Evolutionary conservation across 2,113 vertebrate species (phyloP).

Genomic region (Oceanites oceanicus): DNA sequence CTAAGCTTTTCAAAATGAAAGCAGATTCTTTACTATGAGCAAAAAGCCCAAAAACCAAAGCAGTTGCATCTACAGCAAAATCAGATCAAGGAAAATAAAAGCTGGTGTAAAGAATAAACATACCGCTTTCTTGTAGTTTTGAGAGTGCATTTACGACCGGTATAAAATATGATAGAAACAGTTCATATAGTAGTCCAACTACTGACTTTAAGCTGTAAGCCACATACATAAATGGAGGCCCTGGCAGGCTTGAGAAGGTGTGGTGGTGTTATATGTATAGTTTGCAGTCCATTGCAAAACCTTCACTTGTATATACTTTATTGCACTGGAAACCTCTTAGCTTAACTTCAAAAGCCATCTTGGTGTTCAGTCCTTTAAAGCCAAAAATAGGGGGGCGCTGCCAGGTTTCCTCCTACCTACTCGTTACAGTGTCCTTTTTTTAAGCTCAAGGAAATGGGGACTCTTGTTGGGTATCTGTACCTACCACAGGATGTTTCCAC

Average conservation of each 20-base stretch:
- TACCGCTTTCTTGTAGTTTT: constrained; percentile 96
- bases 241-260: constrained; percentile 87
- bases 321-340: constrained; percentile 85
- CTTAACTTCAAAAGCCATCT: constrained; percentile 86
- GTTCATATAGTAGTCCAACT: constrained; percentile 96
- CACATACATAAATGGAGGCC: constrained; percentile 88
- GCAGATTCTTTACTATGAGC: constrained; percentile 64
- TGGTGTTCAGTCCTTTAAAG: constrained; percentile 89
- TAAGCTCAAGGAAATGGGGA: constrained; percentile 78
- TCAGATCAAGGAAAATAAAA: constrained; percentile 81
- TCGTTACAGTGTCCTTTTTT: constrained; percentile 80
- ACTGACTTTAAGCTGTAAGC: constrained; percentile 90
- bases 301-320: constrained; percentile 82
- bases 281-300: constrained; percentile 90
- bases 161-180: constrained; percentile 92
- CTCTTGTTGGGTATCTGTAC: constrained; percentile 83
- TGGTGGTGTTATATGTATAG: constrained; percentile 80
- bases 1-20: constrained; percentile 2
- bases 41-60: constrained; percentile 72
- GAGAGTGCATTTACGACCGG: constrained; percentile 90
- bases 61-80: constrained; percentile 82
- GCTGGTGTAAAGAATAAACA: constrained; percentile 92
- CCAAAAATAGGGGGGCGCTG: constrained; percentile 82
- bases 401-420: constrained; percentile 88
- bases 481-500: constrained; percentile 85